Conservation (phyloP, 2,888 invertebrate species). For the Chloroclysta siterata region DNA sequence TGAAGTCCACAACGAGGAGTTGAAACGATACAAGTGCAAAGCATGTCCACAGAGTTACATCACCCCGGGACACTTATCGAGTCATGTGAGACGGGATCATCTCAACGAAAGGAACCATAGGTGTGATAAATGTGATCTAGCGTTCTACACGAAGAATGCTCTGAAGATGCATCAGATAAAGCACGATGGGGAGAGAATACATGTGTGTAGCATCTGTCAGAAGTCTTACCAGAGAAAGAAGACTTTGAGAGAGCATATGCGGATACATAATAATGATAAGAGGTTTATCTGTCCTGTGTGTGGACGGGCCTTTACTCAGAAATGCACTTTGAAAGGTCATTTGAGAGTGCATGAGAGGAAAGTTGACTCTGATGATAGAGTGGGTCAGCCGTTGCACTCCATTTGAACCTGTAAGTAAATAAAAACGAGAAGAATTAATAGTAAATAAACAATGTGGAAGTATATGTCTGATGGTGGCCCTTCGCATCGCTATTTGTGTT, state of each 20-base stretch:
- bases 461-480: too few relatives aligned
- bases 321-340: constrained; percentile 77
- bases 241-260: constrained; percentile 72
- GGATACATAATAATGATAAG: constrained; percentile 79
- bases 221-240: constrained; percentile 80
- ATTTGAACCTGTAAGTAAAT: constrained; percentile 33
- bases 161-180: constrained; percentile 85
- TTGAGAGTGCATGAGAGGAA: constrained; percentile 74
- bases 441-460: not conserved
- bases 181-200: constrained; percentile 82
- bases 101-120: constrained; percentile 77
- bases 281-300: constrained; percentile 75
- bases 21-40: constrained; percentile 78
- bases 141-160: constrained; percentile 82
- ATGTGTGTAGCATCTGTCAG: constrained; percentile 78
- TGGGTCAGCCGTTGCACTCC: constrained; percentile 56
- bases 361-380: constrained; percentile 59
- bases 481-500: too few relatives aligned
- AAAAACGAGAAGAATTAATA: not conserved
- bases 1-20: constrained; percentile 75
- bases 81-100: constrained; percentile 75
- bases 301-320: constrained; percentile 77
- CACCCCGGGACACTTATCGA: constrained; percentile 75
- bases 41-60: constrained; percentile 78
- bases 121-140: constrained; percentile 80